These are phyloP conservation scores for Sardinella longiceps DNA, from an alignment of 2,797 vertebrate species.

Conservation along the genomic window DNA sequence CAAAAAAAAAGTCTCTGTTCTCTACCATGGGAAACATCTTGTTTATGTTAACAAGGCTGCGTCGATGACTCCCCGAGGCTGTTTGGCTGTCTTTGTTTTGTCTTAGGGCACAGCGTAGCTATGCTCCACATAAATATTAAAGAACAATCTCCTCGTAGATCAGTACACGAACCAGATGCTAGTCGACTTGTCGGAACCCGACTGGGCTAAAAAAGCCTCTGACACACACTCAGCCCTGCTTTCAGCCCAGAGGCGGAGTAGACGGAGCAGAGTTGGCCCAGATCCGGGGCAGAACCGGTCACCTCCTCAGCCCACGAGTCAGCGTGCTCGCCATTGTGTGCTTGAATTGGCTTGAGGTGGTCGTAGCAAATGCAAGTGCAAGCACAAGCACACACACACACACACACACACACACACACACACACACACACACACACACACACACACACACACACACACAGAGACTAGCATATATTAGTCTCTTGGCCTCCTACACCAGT, in stretches of 20 bases:
- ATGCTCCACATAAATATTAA: conserved; percentile 10
- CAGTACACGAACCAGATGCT: background rate
- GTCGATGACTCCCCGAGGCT: background rate
- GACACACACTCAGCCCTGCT: no score
- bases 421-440: no score
- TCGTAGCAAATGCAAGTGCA: no score
- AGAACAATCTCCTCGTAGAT: background rate
- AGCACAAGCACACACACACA: no score
- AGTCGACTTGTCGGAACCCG: background rate
- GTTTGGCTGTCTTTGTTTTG: background rate
- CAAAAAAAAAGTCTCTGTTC: background rate
- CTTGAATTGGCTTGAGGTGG: no score
- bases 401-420: no score
- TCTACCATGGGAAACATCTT: background rate
- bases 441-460: no score
- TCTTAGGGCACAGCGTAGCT: background rate
- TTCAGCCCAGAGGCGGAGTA: background rate
- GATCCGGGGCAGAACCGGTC: background rate
- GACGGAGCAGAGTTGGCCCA: background rate
- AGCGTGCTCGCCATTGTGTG: background rate
- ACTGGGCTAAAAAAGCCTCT: background rate
- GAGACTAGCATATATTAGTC: background rate
- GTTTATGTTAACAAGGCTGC: background rate
- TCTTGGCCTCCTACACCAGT: background rate
- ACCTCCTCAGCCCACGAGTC: background rate